A percentile compares a stretch with the other conserved stretches of the same genome.
Evolutionary conservation across 1,140 invertebrate species (phyloP).

Genomic region (Marisa cornuarietis): DNA sequence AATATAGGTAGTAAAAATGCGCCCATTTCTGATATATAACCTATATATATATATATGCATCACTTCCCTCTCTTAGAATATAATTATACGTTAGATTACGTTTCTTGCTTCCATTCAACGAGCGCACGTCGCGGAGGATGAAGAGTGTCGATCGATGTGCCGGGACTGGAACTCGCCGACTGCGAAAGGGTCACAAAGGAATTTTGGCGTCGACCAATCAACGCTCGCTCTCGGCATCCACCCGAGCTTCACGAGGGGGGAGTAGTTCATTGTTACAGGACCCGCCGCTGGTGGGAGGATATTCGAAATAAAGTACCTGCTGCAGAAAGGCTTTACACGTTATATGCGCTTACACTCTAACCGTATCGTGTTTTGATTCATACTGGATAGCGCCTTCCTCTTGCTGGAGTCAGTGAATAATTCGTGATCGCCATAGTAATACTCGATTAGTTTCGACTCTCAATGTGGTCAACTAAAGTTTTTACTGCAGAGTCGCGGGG

Average conservation of each 20-base stretch:
- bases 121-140: neutral
- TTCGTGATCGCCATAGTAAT: no score
- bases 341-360: neutral
- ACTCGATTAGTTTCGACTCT: neutral
- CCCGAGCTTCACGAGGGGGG: no score
- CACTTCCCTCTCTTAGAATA: neutral
- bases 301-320: neutral
- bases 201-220: conserved; percentile 3
- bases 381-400: neutral
- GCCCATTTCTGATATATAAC: no score
- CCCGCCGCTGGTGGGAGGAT: neutral
- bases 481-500: neutral
- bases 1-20: no score
- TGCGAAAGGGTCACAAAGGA: neutral
- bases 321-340: neutral
- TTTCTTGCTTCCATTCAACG: neutral
- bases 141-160: neutral
- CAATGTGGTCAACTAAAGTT: neutral
- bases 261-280: neutral
- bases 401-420: no score
- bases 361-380: neutral
- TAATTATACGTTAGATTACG: neutral
- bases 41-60: neutral
- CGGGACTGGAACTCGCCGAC: neutral
- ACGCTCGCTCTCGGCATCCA: neutral